Evolutionary conservation across 2,888 invertebrate species (phyloP).

Genomic region (Pristionchus mayeri): DNA sequence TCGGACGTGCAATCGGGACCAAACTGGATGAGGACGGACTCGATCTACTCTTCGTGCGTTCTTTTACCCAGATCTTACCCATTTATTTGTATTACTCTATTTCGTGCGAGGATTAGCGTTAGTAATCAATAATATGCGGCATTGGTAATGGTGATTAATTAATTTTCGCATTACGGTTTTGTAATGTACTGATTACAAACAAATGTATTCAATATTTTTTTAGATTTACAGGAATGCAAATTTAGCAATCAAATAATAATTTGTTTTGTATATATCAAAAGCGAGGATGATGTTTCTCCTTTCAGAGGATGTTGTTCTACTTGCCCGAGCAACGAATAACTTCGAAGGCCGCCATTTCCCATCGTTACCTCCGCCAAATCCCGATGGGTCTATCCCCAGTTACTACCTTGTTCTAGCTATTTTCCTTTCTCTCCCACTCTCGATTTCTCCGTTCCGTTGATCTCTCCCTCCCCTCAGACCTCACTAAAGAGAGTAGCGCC

Average conservation of each 20-base stretch:
- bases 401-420: not conserved
- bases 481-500: slow-evolving; percentile 14
- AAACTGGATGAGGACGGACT: slow-evolving; percentile 59
- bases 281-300: no score
- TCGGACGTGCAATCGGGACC: slow-evolving; percentile 14
- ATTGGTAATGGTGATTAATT: no score
- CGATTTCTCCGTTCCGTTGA: slow-evolving; percentile 23
- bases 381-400: slow-evolving; percentile 42
- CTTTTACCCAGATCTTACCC: not conserved
- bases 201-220: no score
- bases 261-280: no score
- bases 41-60: slow-evolving; percentile 61
- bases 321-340: slow-evolving; percentile 66
- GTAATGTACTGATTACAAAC: no score
- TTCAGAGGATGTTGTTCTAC: slow-evolving; percentile 68
- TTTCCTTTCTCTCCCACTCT: not conserved
- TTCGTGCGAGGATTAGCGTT: no score
- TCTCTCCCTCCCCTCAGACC: not conserved
- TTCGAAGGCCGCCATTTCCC: slow-evolving; percentile 66
- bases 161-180: no score
- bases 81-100: no score
- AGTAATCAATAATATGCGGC: no score
- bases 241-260: no score
- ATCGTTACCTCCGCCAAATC: slow-evolving; percentile 56
- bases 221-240: not conserved